Evolutionary conservation across 2,797 vertebrate species (phyloP).

Genomic region (Capromys pilorides): DNA sequence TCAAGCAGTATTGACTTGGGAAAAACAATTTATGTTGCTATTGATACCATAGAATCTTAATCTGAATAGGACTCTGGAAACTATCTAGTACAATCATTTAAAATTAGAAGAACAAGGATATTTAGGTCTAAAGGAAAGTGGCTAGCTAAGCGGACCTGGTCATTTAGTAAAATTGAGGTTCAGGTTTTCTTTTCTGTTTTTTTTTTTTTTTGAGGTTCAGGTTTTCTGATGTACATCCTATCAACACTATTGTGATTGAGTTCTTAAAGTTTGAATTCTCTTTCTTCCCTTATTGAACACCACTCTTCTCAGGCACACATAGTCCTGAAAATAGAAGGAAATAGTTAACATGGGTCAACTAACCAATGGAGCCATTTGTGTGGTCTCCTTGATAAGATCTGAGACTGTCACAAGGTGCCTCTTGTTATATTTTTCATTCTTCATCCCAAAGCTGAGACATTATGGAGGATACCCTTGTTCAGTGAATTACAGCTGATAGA

Average conservation of each 20-base stretch:
- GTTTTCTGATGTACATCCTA: background rate
- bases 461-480: conserved; percentile 10
- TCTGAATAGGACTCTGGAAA: conserved; percentile 7
- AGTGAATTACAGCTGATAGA: conserved; percentile 25
- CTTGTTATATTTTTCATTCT: conserved; percentile 45
- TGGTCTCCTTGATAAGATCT: conserved; percentile 37
- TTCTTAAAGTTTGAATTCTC: conserved; percentile 48
- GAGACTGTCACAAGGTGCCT: background rate
- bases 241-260: background rate
- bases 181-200: background rate
- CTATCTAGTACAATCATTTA: background rate
- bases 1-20: conserved; percentile 31
- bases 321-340: conserved; percentile 40
- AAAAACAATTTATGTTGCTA: conserved; percentile 19
- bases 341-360: conserved; percentile 46
- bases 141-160: conserved; percentile 15
- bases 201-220: background rate
- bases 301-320: background rate
- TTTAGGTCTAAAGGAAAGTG: conserved; percentile 2
- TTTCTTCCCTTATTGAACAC: conserved; percentile 18
- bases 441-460: background rate
- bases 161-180: background rate
- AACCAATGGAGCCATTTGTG: conserved; percentile 5
- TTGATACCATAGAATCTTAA: conserved; percentile 49
- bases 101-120: background rate